Evolutionary conservation across 2,888 invertebrate genomes (phyloP), one percentile per base, ranked within the genome.

Genomic region (Cremastinae sp.): DNA sequence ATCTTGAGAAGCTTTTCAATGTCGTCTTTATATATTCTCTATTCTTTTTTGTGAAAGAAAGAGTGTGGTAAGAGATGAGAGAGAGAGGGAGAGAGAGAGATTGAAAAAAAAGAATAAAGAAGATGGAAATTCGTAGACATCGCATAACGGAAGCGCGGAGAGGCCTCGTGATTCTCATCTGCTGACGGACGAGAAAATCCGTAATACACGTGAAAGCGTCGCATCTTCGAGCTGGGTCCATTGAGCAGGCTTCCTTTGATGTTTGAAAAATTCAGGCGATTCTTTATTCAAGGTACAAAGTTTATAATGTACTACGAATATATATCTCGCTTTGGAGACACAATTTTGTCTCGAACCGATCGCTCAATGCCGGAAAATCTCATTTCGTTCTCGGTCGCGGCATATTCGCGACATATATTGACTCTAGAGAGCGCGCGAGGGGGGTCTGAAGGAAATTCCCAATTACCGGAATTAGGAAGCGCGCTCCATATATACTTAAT

Each of bases 401-500:
- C 22, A 53, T 22, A 43, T 54, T 18, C 43, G 34, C 34, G 28
- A 12, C 34, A 28, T 43, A 58, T 58, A 43, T 28, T 45, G 9
- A 14, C 10, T 16, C 22, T 5, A 53, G 34, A 45, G 49, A 54
- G 47, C 53, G 20, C 49, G 14, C 47, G 51, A 76, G 70, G 56
- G 69, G 71, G 82, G 85, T 86, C 87, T 87, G 85, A 85, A 82
- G 80, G 73, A 84, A 87, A 86, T 85, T 85, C 78, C 82, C 85
- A 88, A 88, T 88, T 87, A 88, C 80, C 79, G 79, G 81, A 76
- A 76, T 76, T 76, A 78, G 58, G 71, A 76, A 53, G 56, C 41
- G 61, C 49, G 61, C 5, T 28, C 59, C 59, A 43, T 76, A 36
- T 54, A 59, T 77, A 70, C 70, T 61, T 64, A 20, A 74, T 56